Evolutionary conservation across 2,888 invertebrate species (phyloP).

Genomic region (Aleiodes testaceus): DNA sequence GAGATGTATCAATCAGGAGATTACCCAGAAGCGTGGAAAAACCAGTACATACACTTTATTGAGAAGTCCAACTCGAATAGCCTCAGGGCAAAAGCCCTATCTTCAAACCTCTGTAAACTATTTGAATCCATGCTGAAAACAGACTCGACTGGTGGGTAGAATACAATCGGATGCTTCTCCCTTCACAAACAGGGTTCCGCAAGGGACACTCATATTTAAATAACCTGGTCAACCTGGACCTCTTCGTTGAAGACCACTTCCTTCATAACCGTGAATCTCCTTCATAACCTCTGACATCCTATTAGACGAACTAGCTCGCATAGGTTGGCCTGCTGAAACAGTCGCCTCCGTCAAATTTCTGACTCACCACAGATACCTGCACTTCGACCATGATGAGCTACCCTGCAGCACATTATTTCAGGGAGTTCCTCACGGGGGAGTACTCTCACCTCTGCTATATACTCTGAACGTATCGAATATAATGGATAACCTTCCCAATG

Average conservation of each 20-base stretch:
- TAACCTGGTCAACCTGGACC: conserved; percentile 41
- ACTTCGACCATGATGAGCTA: too few species aligned
- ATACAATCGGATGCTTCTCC: conserved; percentile 37
- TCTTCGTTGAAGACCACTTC: neutral
- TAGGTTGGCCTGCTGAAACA: neutral
- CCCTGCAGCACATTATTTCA: neutral
- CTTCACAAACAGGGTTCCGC: conserved; percentile 46
- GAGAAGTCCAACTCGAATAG: conserved; percentile 23
- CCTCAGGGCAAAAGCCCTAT: conserved; percentile 43
- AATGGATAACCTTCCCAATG: neutral
- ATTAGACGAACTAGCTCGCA: neutral
- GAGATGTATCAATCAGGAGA: conserved; percentile 30
- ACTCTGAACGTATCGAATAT: neutral
- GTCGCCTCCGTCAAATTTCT: conserved; percentile 7
- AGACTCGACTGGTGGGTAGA: conserved; percentile 49
- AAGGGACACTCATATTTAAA: conserved; percentile 45
- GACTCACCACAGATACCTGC: neutral
- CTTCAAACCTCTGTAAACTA: conserved; percentile 50
- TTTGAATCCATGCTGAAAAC: conserved; percentile 51
- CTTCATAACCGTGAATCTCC: neutral
- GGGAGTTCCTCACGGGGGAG: conserved; percentile 10
- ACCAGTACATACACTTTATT: conserved; percentile 46
- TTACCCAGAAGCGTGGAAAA: conserved; percentile 40
- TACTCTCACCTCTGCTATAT: neutral
- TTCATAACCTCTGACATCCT: neutral